phyloP scores from a whole-genome alignment of 1,140 invertebrate species.

The Drosophila lini region DNA sequence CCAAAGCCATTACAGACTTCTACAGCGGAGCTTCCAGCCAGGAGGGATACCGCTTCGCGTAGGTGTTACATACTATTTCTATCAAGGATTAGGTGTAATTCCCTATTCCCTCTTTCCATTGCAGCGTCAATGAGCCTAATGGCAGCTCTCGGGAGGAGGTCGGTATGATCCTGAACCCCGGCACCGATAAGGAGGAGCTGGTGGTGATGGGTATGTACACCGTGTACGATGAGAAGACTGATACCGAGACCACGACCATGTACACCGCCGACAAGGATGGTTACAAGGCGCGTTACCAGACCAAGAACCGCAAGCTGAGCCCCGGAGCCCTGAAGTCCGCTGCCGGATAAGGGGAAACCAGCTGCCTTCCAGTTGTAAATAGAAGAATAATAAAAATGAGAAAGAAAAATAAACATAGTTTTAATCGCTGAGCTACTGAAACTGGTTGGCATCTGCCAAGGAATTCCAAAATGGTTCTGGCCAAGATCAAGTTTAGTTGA shows the following conservation, averaged over 20 bases:
- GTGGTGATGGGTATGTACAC: conserved; percentile 78
- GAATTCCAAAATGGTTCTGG: conserved; percentile 28
- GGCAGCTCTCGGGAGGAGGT: conserved; percentile 78
- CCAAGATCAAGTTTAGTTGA: conserved; percentile 61
- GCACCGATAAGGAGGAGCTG: conserved; percentile 69
- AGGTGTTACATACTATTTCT: background rate
- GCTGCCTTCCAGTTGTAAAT: conserved; percentile 11
- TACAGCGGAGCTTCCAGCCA: conserved; percentile 58
- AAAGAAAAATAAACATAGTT: conserved; percentile 10
- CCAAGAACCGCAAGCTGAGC: conserved; percentile 79
- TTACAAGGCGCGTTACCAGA: conserved; percentile 70
- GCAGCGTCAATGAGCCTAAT: conserved; percentile 65
- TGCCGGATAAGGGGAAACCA: conserved; percentile 58
- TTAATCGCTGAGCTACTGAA: conserved; percentile 34
- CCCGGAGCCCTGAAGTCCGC: conserved; percentile 71
- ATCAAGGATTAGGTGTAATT: background rate
- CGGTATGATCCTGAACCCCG: conserved; percentile 79
- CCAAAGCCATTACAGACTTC: conserved; percentile 43
- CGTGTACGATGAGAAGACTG: conserved; percentile 72
- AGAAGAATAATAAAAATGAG: conserved; percentile 14
- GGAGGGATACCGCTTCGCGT: conserved; percentile 75
- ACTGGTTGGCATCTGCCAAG: conserved; percentile 53
- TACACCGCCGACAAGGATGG: conserved; percentile 83
- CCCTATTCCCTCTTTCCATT: conserved; percentile 25
- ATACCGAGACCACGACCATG: conserved; percentile 74